Conservation (phyloP, 2,888 invertebrate genomes). For the Hirtodrosophila confusa region DNA sequence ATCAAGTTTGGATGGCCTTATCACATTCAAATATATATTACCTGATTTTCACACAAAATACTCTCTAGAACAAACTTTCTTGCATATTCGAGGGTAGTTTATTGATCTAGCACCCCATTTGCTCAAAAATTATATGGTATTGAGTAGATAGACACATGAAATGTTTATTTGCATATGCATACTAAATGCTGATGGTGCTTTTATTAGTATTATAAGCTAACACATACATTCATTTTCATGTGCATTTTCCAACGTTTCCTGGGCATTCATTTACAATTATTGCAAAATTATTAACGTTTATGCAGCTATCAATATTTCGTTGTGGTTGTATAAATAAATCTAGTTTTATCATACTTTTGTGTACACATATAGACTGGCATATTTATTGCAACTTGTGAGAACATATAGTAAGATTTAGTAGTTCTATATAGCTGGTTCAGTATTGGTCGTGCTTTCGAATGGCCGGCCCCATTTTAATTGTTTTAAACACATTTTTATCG, state of each 20-base stretch:
- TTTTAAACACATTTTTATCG: conserved; percentile 12
- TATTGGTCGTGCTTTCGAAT: background rate
- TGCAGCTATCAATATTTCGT: conserved; percentile 3
- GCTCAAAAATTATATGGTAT: no score
- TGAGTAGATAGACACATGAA: background rate
- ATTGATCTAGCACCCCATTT: no score
- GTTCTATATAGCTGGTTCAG: no score
- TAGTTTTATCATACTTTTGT: background rate
- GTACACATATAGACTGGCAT: no score
- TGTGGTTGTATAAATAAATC: background rate
- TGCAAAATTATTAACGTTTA: background rate
- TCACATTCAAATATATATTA: no score
- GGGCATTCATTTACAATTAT: background rate
- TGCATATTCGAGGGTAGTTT: no score
- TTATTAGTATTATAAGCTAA: conserved; percentile 6
- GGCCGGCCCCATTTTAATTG: conserved; percentile 6
- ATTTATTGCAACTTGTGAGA: background rate
- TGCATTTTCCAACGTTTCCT: background rate
- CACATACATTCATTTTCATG: conserved; percentile 3
- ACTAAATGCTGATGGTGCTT: background rate
- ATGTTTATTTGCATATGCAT: conserved; percentile 4
- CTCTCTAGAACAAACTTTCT: no score
- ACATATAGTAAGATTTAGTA: no score
- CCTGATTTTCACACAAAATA: no score
- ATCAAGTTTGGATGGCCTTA: no score